Evolutionary conservation across 1,140 invertebrate species (phyloP).

Genomic region (Pinna nobilis): DNA sequence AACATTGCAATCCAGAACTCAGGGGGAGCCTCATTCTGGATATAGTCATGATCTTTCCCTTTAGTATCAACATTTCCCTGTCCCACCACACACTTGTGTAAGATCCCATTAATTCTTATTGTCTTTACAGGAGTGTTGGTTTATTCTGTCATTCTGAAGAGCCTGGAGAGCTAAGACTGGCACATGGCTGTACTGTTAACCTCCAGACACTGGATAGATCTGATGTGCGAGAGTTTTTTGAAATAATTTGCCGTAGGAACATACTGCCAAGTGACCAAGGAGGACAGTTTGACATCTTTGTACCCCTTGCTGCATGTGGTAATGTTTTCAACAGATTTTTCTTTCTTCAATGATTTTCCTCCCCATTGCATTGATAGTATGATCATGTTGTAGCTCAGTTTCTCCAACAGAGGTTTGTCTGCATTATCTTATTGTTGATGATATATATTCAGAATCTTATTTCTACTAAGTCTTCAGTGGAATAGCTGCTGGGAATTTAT

Average conservation of each 20-base stretch:
- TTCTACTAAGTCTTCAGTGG: too few species aligned
- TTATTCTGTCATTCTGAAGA: conserved; percentile 66
- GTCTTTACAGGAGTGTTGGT: conserved; percentile 66
- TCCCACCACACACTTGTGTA: not conserved
- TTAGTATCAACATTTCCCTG: not conserved
- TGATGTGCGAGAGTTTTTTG: conserved; percentile 64
- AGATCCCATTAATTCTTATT: not conserved
- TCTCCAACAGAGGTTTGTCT: too few species aligned
- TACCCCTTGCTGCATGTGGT: conserved; percentile 68
- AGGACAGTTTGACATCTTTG: conserved; percentile 70
- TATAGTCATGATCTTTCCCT: not conserved
- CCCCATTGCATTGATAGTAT: too few species aligned
- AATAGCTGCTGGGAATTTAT: too few species aligned
- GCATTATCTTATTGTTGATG: too few species aligned
- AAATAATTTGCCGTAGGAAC: conserved; percentile 58
- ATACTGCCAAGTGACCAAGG: conserved; percentile 57
- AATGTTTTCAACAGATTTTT: not conserved
- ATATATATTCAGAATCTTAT: too few species aligned
- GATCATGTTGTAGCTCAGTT: too few species aligned
- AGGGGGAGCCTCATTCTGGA: not conserved
- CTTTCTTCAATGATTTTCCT: too few species aligned
- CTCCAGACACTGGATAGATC: conserved; percentile 58
- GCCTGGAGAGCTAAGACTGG: conserved; percentile 64
- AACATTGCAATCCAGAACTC: too few species aligned
- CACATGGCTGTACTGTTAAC: conserved; percentile 60